Evolutionary conservation across 2,113 vertebrate genomes (phyloP), one percentile per base, ranked within the genome.

Genomic region (Myxocyprinus asiaticus): DNA sequence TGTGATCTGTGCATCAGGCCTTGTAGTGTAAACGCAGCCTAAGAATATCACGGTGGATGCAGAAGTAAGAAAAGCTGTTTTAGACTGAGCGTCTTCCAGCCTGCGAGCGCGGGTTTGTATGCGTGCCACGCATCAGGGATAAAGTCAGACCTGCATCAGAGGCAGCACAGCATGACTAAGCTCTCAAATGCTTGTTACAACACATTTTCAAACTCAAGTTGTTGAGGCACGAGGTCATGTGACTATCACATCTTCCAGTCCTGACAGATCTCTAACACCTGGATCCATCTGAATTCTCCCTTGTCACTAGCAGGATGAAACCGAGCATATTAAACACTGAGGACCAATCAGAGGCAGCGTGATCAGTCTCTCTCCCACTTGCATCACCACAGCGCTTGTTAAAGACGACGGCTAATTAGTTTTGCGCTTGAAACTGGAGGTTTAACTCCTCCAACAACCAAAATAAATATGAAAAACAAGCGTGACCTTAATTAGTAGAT

Each of bases 81-180:
- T 9, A 67, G 45, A 65, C 7, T 3, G 43, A 65, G 33, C 12
- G 63, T 48, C 66, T 48, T 33, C 5, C 59, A 33, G 72, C 22
- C 17, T 17, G 47, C 14, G 48, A 12, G 75, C 10, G 67, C 17
- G 71, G 42, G 70, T 82, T 76, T 51, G 78, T 79, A 82, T 82
- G 66, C 83, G 67, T 43, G 71, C 61, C 61, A 42, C 6, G 80
- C 15, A 44, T 50, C 22, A 14, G 56, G 79, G 79, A 79, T 84
- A 76, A 79, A 84, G 77, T 33, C 11, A 67, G 67, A 43, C 17
- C 61, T 50, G 42, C 47, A 55, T 76, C 76, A 61, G 72, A 78
- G 15, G 62, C 67, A 59, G 78, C 33, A 22, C 78, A 82, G 80
- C 80, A 73, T 84, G 83, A 81, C 77, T 82, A 84, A 84, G 80